Percentiles rank a stretch among this genome's conserved stretches.
phyloP scores from a whole-genome alignment of 2,888 invertebrate genomes.

The Cordilura impudica region DNA sequence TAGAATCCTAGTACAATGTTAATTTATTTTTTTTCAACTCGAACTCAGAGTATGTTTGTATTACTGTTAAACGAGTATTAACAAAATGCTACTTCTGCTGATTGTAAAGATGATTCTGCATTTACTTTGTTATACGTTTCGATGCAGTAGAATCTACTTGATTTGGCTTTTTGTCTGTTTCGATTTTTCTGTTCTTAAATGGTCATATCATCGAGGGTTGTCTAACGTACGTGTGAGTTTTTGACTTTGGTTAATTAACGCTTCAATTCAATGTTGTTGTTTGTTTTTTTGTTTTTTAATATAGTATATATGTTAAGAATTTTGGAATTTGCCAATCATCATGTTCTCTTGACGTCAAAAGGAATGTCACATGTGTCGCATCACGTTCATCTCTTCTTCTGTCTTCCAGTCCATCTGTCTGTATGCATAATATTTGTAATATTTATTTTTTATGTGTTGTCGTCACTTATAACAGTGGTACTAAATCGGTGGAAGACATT shows the following conservation, averaged over 20 bases:
- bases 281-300: slow-evolving; percentile 12
- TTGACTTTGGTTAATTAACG: slow-evolving; percentile 60
- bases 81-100: slow-evolving; percentile 4
- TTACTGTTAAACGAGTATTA: slow-evolving; percentile 9
- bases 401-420: background rate
- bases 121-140: background rate
- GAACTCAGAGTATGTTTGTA: background rate
- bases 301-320: slow-evolving; percentile 16
- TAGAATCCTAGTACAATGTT: background rate
- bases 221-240: slow-evolving; percentile 54
- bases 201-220: slow-evolving; percentile 42
- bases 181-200: slow-evolving; percentile 28
- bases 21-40: background rate
- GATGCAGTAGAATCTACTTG: slow-evolving; percentile 4
- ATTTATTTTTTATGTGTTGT: background rate
- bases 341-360: slow-evolving; percentile 43
- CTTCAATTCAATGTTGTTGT: slow-evolving; percentile 34
- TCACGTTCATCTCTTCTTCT: slow-evolving; percentile 36
- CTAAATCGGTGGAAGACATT: background rate
- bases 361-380: slow-evolving; percentile 55
- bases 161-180: slow-evolving; percentile 13
- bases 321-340: slow-evolving; percentile 59
- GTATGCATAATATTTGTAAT: background rate
- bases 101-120: slow-evolving; percentile 28
- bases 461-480: background rate